Evolutionary conservation across 92 coral and sea anemone species (phyloP).

Genomic region (Siderastrea siderea): DNA sequence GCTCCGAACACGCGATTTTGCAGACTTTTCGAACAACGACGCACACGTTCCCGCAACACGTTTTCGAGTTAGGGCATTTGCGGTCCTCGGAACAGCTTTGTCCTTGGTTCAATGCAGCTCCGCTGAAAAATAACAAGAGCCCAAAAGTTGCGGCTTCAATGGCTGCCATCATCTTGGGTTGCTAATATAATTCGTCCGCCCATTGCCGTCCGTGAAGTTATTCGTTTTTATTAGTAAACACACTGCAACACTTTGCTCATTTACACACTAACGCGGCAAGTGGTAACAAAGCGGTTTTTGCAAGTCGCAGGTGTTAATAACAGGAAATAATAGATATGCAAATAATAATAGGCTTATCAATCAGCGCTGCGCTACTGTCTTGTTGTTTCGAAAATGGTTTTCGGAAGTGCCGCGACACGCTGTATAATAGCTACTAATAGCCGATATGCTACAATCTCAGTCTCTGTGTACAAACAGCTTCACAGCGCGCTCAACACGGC

Average conservation of each 20-base stretch:
- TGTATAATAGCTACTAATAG: slow-evolving; percentile 5
- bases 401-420: slow-evolving; percentile 24
- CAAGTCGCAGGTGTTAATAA: slow-evolving; percentile 59
- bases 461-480: not conserved
- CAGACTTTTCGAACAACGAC: slow-evolving; percentile 14
- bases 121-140: slow-evolving; percentile 4
- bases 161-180: slow-evolving; percentile 22
- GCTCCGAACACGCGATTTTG: slow-evolving; percentile 17
- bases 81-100: slow-evolving; percentile 15
- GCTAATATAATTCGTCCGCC: not conserved
- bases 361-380: slow-evolving; percentile 31
- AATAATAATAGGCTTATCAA: slow-evolving; percentile 50
- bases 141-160: not conserved
- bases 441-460: not conserved
- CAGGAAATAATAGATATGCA: slow-evolving; percentile 56
- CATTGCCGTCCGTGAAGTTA: slow-evolving; percentile 23
- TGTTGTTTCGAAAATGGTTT: slow-evolving; percentile 50
- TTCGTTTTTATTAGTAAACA: slow-evolving; percentile 26
- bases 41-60: slow-evolving; percentile 26
- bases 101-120: not conserved
- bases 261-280: slow-evolving; percentile 57
- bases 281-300: slow-evolving; percentile 48
- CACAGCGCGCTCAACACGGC: not conserved
- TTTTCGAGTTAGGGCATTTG: slow-evolving; percentile 25
- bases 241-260: slow-evolving; percentile 37